Evolutionary conservation across 2,888 invertebrate genomes (phyloP).

Genomic region (Pseudococcus longispinus): DNA sequence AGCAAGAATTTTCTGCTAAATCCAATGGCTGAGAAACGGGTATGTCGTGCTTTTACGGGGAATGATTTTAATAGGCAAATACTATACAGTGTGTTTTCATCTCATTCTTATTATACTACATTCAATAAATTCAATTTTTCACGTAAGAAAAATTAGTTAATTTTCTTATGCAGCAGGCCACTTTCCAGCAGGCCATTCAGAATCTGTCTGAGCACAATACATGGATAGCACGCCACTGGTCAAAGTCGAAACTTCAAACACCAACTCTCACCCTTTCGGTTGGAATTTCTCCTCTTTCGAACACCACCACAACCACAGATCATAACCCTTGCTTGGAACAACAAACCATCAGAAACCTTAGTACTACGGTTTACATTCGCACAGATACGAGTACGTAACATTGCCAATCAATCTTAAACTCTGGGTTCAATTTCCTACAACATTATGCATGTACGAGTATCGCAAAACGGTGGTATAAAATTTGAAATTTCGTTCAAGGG

Average conservation of each 20-base stretch:
- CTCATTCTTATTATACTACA: no score
- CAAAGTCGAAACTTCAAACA: background rate
- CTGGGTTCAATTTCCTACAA: conserved; percentile 17
- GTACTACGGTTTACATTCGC: background rate
- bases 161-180: no score
- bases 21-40: no score
- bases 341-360: background rate
- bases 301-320: background rate
- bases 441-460: conserved; percentile 15
- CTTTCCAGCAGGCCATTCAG: no score
- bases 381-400: background rate
- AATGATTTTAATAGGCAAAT: no score
- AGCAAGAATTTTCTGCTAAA: no score
- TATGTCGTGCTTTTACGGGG: no score
- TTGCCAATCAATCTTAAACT: background rate
- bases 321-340: background rate
- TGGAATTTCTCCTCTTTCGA: background rate
- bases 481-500: conserved; percentile 20
- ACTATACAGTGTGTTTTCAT: no score
- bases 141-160: no score
- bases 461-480: background rate
- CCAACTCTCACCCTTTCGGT: background rate
- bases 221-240: no score
- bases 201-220: no score
- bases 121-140: no score